phyloP scores from a whole-genome alignment of 2,113 vertebrate genomes.

The Micronisus gabar region DNA sequence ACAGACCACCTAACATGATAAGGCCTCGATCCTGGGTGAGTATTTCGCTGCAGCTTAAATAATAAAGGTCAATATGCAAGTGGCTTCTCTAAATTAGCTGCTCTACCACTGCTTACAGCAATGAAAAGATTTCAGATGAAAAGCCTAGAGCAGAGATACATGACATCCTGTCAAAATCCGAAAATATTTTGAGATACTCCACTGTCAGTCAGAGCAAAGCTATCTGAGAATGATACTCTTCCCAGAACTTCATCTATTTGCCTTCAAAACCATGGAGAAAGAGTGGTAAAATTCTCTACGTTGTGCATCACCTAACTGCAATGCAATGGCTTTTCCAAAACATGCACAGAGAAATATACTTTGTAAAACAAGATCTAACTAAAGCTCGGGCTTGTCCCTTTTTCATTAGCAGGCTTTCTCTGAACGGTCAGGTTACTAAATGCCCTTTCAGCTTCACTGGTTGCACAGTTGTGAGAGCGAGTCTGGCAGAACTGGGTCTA shows the following conservation, averaged over 20 bases:
- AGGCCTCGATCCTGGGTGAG: neutral
- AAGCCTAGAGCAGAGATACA: neutral
- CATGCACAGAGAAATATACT: accelerated
- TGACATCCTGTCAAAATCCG: neutral
- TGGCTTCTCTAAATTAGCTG: neutral
- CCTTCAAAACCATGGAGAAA: neutral
- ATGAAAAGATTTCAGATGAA: neutral
- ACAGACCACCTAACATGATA: accelerated
- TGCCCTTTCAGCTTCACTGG: neutral
- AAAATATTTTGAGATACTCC: neutral
- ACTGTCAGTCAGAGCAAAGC: neutral
- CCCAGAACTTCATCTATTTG: neutral
- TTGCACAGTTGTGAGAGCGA: neutral
- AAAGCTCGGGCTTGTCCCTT: accelerated
- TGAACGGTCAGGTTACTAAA: neutral
- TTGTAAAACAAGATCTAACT: neutral
- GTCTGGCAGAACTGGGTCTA: accelerated
- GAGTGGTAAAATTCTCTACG: neutral
- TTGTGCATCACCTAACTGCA: neutral
- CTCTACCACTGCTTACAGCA: neutral
- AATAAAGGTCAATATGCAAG: neutral
- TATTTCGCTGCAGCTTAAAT: neutral
- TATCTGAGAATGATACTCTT: neutral
- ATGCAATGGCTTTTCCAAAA: neutral
- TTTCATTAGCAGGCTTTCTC: neutral